Percentiles rank a stretch among this genome's conserved stretches.
Conservation (phyloP, 2,888 invertebrate genomes). For the Tipula lateralis region DNA sequence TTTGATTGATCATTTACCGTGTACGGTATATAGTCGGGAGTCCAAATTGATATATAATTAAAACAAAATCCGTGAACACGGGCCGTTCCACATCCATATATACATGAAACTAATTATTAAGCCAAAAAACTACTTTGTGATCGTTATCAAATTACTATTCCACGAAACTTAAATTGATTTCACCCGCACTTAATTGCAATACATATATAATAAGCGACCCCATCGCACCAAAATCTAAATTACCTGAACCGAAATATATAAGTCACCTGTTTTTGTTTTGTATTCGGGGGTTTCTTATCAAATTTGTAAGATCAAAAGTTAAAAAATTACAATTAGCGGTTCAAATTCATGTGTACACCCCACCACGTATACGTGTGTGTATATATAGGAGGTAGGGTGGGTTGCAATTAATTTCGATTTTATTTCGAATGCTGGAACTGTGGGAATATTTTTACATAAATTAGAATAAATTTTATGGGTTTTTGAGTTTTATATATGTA, state of each 20-base stretch:
- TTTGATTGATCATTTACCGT: not conserved
- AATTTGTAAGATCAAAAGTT: not conserved
- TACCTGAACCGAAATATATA: not conserved
- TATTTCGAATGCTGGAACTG: not conserved
- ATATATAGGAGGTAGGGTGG: not conserved
- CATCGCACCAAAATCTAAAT: not conserved
- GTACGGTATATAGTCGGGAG: too few species aligned
- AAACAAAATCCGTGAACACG: not conserved
- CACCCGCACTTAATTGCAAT: not conserved
- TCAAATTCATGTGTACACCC: not conserved
- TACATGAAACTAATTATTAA: not conserved
- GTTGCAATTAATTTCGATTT: constrained; percentile 1
- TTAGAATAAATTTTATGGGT: not conserved
- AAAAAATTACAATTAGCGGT: not conserved
- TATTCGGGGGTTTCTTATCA: not conserved
- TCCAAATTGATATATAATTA: not conserved
- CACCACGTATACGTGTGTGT: not conserved
- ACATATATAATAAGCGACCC: not conserved
- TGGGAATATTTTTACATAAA: constrained; percentile 24
- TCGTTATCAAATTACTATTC: not conserved
- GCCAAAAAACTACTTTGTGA: not conserved
- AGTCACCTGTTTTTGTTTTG: not conserved
- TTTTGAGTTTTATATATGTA: not conserved
- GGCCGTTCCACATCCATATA: not conserved
- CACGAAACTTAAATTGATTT: constrained; percentile 11